These are phyloP conservation scores for Tribolium castaneum DNA, from an alignment of 1,140 invertebrate genomes.

Conservation along the genomic window DNA sequence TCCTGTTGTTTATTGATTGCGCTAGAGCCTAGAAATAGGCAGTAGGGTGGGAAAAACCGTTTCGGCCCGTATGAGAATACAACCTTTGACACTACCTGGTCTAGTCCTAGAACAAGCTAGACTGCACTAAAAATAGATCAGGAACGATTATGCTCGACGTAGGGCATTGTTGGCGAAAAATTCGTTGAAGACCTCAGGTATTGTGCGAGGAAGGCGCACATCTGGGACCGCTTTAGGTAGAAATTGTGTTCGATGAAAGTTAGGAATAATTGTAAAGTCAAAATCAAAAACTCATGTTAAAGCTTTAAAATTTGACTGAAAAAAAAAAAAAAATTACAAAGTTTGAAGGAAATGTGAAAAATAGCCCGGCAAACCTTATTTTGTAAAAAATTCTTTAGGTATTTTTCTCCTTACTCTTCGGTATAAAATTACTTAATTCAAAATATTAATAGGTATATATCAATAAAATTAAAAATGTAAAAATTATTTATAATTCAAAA, in stretches of 20 bases:
- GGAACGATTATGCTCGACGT: neutral
- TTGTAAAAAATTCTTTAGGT: no score
- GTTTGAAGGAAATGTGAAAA: no score
- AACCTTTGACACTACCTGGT: conserved; percentile 41
- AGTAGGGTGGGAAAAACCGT: neutral
- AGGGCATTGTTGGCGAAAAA: neutral
- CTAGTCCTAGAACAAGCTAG: conserved; percentile 29
- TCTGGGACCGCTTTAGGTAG: neutral
- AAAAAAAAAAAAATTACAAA: no score
- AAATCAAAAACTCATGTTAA: no score
- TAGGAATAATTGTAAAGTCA: no score
- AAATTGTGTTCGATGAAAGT: neutral
- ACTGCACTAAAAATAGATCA: conserved; percentile 13
- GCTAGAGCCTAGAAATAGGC: neutral
- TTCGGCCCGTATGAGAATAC: conserved; percentile 38
- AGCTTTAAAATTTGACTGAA: no score
- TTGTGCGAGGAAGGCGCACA: neutral
- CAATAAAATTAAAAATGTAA: no score
- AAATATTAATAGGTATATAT: no score
- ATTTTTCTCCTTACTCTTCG: no score
- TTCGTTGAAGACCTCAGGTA: neutral
- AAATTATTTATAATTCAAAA: no score
- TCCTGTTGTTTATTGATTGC: conserved; percentile 23
- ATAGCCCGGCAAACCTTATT: no score
- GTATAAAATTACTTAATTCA: no score